phyloP scores from a whole-genome alignment of 2,797 vertebrate species.

The Cirrhinus molitorella region DNA sequence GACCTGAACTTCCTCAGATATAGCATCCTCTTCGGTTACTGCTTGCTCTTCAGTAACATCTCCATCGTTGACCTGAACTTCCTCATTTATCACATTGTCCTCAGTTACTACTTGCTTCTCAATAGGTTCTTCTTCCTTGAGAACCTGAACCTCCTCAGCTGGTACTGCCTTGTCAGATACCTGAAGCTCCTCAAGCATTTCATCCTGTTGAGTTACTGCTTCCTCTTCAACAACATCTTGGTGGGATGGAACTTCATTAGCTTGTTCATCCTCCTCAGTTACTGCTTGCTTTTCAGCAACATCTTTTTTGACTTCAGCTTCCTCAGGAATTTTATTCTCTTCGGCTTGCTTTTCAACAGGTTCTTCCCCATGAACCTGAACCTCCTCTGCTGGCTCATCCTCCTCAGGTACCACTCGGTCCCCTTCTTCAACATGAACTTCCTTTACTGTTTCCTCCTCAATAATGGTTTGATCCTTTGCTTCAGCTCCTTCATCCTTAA shows the following conservation, averaged over 20 bases:
- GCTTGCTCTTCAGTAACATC: conserved; percentile 4
- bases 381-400: neutral
- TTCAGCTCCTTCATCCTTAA: conserved; percentile 11
- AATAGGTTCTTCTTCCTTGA: conserved; percentile 16
- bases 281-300: conserved; percentile 1
- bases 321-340: neutral
- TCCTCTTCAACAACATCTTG: conserved; percentile 8
- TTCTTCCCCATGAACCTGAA: conserved; percentile 25
- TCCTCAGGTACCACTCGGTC: neutral
- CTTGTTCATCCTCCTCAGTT: neutral
- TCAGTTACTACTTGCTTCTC: conserved; percentile 19
- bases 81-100: neutral
- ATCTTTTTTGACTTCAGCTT: neutral
- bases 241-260: neutral
- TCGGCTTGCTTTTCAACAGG: conserved; percentile 2
- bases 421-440: neutral
- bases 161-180: neutral
- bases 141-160: conserved; percentile 3
- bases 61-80: conserved; percentile 1
- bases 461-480: conserved; percentile 11
- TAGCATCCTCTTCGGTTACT: neutral
- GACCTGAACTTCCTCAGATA: conserved; percentile 13
- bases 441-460: neutral
- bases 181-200: neutral
- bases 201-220: conserved; percentile 3